Percentiles rank a stretch among this genome's conserved stretches.
phyloP scores from a whole-genome alignment of 2,888 invertebrate species.

The Parnassius smintheus region DNA sequence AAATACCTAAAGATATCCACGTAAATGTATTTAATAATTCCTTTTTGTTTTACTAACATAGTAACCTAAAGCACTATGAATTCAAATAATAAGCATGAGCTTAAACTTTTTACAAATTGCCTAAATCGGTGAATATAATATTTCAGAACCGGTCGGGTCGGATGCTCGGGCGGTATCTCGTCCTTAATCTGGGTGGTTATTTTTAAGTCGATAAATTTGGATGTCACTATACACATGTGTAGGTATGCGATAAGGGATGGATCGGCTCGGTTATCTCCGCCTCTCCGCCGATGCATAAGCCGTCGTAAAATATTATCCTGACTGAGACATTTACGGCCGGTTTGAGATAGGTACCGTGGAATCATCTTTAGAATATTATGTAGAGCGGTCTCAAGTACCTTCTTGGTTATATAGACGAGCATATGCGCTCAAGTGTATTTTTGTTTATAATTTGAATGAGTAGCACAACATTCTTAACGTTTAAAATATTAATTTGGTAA shows the following conservation, averaged over 20 bases:
- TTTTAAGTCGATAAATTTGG: conserved; percentile 79
- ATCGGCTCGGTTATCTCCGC: conserved; percentile 49
- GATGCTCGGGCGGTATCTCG: conserved; percentile 52
- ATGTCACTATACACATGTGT: conserved; percentile 72
- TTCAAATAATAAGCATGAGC: conserved; percentile 9
- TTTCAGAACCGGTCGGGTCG: conserved; percentile 51
- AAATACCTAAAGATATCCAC: no score
- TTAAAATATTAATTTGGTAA: no score
- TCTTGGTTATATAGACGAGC: conserved; percentile 13
- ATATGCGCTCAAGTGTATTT: conserved; percentile 2
- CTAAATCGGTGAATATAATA: conserved; percentile 52
- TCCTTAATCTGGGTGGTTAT: conserved; percentile 73
- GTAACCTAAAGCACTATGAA: no score
- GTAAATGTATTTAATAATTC: no score
- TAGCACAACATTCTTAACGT: no score
- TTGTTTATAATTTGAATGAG: neutral
- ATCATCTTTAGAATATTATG: conserved; percentile 57
- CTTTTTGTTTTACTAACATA: no score
- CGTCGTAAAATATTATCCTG: conserved; percentile 79
- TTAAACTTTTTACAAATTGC: conserved; percentile 35
- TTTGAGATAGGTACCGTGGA: conserved; percentile 71
- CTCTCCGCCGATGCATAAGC: conserved; percentile 55
- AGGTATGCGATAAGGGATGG: conserved; percentile 65
- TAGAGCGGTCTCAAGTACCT: conserved; percentile 31
- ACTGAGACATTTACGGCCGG: conserved; percentile 70